A percentile compares a stretch with the other conserved stretches of the same genome.
Evolutionary conservation across 1,140 invertebrate genomes (phyloP).

Genomic region (Sesamia nonagrioides): DNA sequence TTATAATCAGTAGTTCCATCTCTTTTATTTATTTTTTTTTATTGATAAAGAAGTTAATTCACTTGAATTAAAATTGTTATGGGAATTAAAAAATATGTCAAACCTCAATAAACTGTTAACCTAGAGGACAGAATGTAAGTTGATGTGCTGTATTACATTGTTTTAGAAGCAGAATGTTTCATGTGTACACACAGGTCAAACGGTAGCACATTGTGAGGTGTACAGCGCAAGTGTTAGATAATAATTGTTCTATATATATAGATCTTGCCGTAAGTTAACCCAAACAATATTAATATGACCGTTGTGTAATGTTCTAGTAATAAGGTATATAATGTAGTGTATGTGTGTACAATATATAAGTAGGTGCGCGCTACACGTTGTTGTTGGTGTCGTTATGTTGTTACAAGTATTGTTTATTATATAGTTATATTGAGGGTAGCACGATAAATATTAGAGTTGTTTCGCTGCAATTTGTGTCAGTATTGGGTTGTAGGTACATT

Average conservation of each 20-base stretch:
- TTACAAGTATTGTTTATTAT: neutral
- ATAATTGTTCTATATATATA: neutral
- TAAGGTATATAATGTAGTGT: neutral
- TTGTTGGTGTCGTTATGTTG: constrained; percentile 33
- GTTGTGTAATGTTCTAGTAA: neutral
- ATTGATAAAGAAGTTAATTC: too few species aligned
- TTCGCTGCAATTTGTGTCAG: too few species aligned
- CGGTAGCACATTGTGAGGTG: neutral
- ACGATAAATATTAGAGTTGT: too few species aligned
- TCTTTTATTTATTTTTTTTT: too few species aligned
- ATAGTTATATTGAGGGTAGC: too few species aligned
- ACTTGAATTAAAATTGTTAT: too few species aligned
- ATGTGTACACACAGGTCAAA: neutral
- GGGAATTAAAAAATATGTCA: too few species aligned
- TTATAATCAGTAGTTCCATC: too few species aligned
- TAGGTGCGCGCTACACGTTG: neutral
- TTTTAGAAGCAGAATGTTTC: neutral
- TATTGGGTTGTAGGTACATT: too few species aligned
- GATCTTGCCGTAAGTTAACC: neutral
- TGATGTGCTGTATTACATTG: too few species aligned
- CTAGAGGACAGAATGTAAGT: too few species aligned
- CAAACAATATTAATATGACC: neutral
- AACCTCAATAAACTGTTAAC: too few species aligned
- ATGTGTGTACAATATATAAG: neutral
- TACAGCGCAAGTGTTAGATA: neutral